Evolutionary conservation across 1,140 invertebrate species (phyloP).

Genomic region (Leptoteleia sp.): DNA sequence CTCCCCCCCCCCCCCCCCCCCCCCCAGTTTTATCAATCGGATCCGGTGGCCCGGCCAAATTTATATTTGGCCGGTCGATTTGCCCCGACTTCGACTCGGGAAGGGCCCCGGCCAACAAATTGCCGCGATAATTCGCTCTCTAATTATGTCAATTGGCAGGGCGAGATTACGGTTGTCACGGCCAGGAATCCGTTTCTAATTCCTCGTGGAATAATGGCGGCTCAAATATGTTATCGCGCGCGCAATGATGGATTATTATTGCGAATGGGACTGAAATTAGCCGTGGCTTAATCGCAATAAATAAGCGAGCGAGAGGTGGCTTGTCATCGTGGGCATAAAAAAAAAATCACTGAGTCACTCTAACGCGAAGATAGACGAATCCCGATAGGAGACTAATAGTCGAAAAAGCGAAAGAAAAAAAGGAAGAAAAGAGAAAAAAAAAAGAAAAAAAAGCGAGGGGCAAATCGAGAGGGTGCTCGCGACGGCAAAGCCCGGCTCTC

Average conservation of each 20-base stretch:
- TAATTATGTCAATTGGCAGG: not conserved
- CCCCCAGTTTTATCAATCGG: no score
- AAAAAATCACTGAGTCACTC: constrained; percentile 59
- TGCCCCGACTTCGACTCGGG: no score
- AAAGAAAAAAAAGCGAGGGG: constrained; percentile 27
- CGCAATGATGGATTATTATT: constrained; percentile 14
- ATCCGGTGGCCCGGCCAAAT: no score
- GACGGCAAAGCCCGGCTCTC: constrained; percentile 16
- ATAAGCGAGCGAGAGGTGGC: constrained; percentile 33
- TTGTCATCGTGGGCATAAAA: constrained; percentile 49
- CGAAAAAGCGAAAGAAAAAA: no score
- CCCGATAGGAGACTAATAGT: constrained; percentile 55
- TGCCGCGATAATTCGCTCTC: no score
- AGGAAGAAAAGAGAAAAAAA: no score
- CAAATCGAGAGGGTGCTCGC: constrained; percentile 34
- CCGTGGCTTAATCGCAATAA: constrained; percentile 32
- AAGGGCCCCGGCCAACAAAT: no score
- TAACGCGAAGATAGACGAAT: constrained; percentile 30
- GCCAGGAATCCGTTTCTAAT: not conserved
- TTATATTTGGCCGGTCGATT: no score
- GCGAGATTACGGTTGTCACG: not conserved
- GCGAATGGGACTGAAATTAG: constrained; percentile 35
- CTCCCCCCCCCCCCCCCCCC: no score
- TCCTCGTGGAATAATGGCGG: not conserved
- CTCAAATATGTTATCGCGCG: constrained; percentile 1